phyloP scores from a whole-genome alignment of 2,797 vertebrate species.

The Molossus molossus region DNA sequence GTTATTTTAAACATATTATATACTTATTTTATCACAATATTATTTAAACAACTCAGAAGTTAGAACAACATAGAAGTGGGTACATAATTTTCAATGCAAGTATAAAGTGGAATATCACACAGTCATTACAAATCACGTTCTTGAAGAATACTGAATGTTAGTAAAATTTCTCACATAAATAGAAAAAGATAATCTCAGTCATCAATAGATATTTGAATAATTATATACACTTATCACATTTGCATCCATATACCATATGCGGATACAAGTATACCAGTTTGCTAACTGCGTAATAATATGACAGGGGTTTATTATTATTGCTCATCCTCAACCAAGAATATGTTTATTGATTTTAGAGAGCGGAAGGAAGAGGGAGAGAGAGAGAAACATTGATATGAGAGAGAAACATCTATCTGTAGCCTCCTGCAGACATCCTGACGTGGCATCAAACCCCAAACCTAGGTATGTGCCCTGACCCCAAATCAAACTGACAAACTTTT shows the following conservation, averaged over 20 bases:
- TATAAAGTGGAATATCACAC: background rate
- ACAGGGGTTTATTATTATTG: background rate
- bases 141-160: background rate
- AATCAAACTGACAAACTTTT: too few relatives aligned
- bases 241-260: background rate
- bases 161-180: background rate
- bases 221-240: background rate
- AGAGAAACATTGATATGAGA: too few relatives aligned
- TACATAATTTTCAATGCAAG: background rate
- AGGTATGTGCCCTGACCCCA: too few relatives aligned
- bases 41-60: background rate
- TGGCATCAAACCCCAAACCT: too few relatives aligned
- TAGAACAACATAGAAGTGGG: background rate
- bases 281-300: background rate
- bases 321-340: background rate
- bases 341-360: background rate
- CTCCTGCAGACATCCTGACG: too few relatives aligned
- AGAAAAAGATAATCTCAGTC: background rate
- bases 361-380: too few relatives aligned
- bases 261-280: background rate
- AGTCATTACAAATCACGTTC: background rate
- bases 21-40: background rate
- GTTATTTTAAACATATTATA: background rate
- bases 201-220: background rate
- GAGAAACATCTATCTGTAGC: too few relatives aligned